Conservation (phyloP, 2,113 vertebrate species). For the Centropus bengalensis region DNA sequence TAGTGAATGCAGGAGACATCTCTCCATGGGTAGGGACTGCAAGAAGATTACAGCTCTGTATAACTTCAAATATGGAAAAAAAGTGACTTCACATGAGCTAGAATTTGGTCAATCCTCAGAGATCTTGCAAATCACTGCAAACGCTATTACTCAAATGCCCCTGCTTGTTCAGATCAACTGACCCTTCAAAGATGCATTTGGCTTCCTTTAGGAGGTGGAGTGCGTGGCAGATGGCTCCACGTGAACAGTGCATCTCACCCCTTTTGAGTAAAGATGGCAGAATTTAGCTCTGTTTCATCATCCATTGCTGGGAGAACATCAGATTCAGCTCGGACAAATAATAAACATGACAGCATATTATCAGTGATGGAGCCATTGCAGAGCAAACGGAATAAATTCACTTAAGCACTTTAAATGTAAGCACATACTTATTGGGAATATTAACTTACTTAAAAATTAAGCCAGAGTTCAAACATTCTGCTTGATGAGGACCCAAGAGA, state of each 20-base stretch:
- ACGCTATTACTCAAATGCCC: not conserved
- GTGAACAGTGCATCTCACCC: not conserved
- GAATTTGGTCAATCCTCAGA: not conserved
- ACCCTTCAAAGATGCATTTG: not conserved
- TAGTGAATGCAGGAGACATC: not conserved
- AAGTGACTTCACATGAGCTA: not conserved
- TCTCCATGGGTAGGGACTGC: not conserved
- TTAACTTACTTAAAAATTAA: not conserved
- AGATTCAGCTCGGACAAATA: not conserved
- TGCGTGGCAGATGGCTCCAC: not conserved
- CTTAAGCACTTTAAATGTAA: not conserved
- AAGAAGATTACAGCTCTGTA: not conserved
- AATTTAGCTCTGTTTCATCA: not conserved
- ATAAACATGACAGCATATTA: not conserved
- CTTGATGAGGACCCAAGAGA: not conserved
- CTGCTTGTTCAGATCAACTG: not conserved
- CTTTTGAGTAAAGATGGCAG: not conserved
- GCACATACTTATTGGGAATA: not conserved
- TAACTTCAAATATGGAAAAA: not conserved
- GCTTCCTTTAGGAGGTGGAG: not conserved
- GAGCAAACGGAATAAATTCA: not conserved
- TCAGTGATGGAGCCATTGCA: not conserved
- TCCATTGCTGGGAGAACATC: not conserved
- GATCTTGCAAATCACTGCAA: not conserved
- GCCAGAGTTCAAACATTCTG: not conserved